Conservation (phyloP, 1,140 invertebrate species). For the Bradysia coprophila region DNA sequence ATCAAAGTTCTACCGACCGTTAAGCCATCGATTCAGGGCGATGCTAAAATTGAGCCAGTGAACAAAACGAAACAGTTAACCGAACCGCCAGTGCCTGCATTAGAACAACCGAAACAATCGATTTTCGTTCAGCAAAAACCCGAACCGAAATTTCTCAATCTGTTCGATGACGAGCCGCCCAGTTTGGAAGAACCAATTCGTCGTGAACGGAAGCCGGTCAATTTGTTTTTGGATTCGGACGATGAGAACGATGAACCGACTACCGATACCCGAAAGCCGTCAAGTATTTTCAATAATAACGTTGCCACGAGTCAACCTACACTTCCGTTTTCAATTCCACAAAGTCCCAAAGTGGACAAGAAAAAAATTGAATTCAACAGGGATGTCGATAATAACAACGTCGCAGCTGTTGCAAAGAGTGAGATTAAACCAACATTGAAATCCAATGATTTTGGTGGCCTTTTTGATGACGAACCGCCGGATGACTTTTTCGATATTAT, state of each 20-base stretch:
- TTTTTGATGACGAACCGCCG: conserved; percentile 23
- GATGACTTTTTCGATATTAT: conserved; percentile 1
- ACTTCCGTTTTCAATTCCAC: no score
- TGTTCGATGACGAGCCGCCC: conserved; percentile 12
- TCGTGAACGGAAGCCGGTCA: background rate
- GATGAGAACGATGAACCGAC: conserved; percentile 12
- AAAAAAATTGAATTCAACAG: no score
- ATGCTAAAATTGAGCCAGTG: no score
- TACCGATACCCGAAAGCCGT: background rate
- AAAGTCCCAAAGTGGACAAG: no score
- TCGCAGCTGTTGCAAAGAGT: background rate
- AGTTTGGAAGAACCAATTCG: conserved; percentile 6
- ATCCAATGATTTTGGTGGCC: conserved; percentile 1
- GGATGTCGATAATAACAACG: background rate
- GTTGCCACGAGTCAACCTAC: no score
- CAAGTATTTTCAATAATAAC: background rate
- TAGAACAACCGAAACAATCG: background rate
- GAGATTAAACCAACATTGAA: background rate
- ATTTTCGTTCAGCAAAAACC: background rate
- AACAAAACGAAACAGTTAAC: background rate
- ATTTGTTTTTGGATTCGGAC: conserved; percentile 11
- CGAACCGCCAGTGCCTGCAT: background rate
- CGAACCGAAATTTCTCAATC: conserved; percentile 7
- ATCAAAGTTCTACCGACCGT: no score
- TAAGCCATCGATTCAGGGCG: no score